Evolutionary conservation across 2,888 invertebrate genomes (phyloP).

Genomic region (Gryllus longicercus): DNA sequence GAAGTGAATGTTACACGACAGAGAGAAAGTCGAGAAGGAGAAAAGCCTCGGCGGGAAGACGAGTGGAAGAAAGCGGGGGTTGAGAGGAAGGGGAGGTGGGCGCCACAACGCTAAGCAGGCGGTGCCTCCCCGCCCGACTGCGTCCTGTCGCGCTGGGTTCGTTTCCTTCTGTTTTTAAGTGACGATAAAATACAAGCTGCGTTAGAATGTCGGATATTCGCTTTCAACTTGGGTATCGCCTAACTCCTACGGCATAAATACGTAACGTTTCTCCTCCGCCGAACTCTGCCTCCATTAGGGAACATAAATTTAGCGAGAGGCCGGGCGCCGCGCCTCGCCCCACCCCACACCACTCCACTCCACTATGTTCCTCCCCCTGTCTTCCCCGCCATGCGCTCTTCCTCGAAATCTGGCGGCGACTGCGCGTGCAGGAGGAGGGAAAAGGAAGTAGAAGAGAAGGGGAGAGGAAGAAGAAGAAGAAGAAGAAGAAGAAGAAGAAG

Average conservation of each 20-base stretch:
- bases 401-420: too few species aligned
- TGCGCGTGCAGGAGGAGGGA: too few species aligned
- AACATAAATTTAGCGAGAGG: not conserved
- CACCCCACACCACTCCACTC: too few species aligned
- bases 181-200: conserved; percentile 3
- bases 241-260: conserved; percentile 10
- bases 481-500: too few species aligned
- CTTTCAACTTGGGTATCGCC: conserved; percentile 17
- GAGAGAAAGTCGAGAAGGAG: too few species aligned
- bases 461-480: too few species aligned
- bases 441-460: too few species aligned
- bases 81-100: not conserved
- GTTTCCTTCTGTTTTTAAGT: not conserved
- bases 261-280: conserved; percentile 1
- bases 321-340: too few species aligned
- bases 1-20: too few species aligned
- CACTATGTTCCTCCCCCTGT: too few species aligned
- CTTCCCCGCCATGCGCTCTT: too few species aligned
- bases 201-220: conserved; percentile 4
- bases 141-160: not conserved
- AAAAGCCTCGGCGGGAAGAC: too few species aligned
- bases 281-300: conserved; percentile 17
- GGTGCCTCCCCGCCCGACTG: not conserved
- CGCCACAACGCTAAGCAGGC: not conserved
- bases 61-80: not conserved